Evolutionary conservation across 2,797 vertebrate species (phyloP), one percentile per base, ranked within the genome.

Genomic region (Danio choprae): DNA sequence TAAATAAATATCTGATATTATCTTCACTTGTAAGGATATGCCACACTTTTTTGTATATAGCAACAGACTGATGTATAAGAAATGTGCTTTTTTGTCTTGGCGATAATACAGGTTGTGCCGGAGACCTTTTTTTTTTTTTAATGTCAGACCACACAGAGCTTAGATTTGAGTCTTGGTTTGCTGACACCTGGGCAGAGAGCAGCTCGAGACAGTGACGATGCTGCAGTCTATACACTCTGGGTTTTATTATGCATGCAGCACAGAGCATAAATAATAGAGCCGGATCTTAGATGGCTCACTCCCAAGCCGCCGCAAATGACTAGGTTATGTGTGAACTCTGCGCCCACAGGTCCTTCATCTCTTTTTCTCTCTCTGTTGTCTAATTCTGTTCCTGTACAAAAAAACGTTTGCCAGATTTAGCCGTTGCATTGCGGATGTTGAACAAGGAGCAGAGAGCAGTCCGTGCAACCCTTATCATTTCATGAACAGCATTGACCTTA

Each of bases 241-340:
- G 62, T 80, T 64, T 80, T 55, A 72, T 84, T 83, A 67, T 75
- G 60, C 55, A 81, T 81, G 68, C 80, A 77, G 82, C 58, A 62
- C 72, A 65, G 29, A 78, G 56, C 50, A 81, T 82, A 74, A 77
- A 82, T 81, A 74, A 82, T 79, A 77, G 60, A 74, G 50, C 20
- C 44, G 67, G 70, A 77, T 51, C 75, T 84, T 74, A 71, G 77
- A 84, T 82, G 79, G 76, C 84, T 64, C 15, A 72, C 58, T 69
- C 50, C 69, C 62, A 73, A 62, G 43, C 18, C 51, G 40, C 68
- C 74, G 55, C 56, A 80, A 84, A 84, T 77, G 80, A 81, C 70
- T 77, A 81, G 75, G 82, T 58, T 76, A 72, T 70, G 43, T 9
- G 36, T 70, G 68, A 69, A 72, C 72, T 58, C 72, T 76, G 71